Base-by-base conservation (phyloP, 1,140 invertebrate species). In the Odontomachus brunneus region DNA sequence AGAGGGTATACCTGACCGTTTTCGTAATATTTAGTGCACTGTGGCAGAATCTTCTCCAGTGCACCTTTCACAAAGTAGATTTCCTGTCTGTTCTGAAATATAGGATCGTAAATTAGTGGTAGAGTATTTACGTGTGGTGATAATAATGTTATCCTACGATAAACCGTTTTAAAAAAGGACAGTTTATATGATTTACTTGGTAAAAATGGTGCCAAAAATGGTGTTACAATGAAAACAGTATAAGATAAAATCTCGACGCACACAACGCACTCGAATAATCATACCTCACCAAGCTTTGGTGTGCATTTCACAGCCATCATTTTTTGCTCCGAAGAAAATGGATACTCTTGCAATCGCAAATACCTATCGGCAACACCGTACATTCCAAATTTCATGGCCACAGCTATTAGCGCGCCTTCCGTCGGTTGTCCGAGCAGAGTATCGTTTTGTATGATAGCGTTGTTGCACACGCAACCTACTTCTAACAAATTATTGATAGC, bases 221-320 rank as follows among this genome's bases (percentile, higher is more conserved):
- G n/a, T n/a, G n/a, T n/a, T n/a, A n/a, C n/a, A n/a, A n/a, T n/a
- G n/a, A n/a, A n/a, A n/a, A n/a, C n/a, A n/a, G n/a, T n/a, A n/a
- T n/a, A n/a, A n/a, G n/a, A n/a, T n/a, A n/a, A n/a, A n/a, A 33
- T 33, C 5, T 33, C 29, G 29, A 33, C 5, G 29, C 5, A 5
- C 29, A 33, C 29, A 33, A 33, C 2, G n/a, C n/a, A 33, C 29
- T 33, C 57, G 49, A 14, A 11, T 29, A 76, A 63, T 38, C 95
- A 95, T 92, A 96, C 96, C 87, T 96, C 95, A 55, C 95, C 95
- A 92, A 97, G 97, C 93, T 97, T 98, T 0, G 96, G 96, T 53
- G 96, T 95, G 92, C 97, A 98, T 94, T 98, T 98, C 14, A 99
- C 98, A n/a, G 97, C 97, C 99, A 99, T 99, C 96, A 98, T 98